Evolutionary conservation across 2,113 vertebrate genomes (phyloP), one percentile per base, ranked within the genome.

Genomic region (Corythoichthys haematopterus): DNA sequence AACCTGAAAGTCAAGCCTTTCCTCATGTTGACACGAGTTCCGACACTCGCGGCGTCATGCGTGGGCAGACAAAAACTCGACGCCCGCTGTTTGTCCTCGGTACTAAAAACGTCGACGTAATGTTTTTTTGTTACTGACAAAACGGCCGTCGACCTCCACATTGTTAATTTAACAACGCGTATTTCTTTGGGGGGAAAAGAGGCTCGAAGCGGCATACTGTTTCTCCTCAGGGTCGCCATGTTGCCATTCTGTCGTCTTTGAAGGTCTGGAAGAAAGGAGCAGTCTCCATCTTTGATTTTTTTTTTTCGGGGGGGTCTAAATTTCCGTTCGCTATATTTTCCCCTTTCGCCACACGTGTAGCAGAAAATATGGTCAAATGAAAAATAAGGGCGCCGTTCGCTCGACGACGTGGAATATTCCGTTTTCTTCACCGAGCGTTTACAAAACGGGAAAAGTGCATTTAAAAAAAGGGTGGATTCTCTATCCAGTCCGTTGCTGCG

Each of bases 201-300:
- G 74, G 83, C 83, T 80, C 65, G 70, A 79, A 78, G 66, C 84
- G 74, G 88, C 83, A 84, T 84, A 86, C 87, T 85, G 88, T 82
- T 70, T 87, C 81, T 85, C 65, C 73, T 85, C 35, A 57, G 88
- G 85, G 79, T 89, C 91, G 90, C 91, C 91, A 93, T 92, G 91
- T 93, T 93, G 91, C 90, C 89, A 87, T 87, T 87, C 90, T 88
- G 89, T 89, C 87, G 90, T 92, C 90, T 92, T 88, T 90, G 91
- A 85, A 88, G 90, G 86, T 85, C 84, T 82, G 85, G 80, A 87
- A 88, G 91, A 89, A 87, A 88, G 90, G 83, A 91, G 87, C 89
- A 65, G 88, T 89, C 90, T 91, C 91, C 90, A 91, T 92, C 90
- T 92, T 92, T 91, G 90, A 57, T 91, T 90, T 88, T 83, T 85